phyloP scores from a whole-genome alignment of 1,140 invertebrate species.

The Penaeus vannamei region DNA sequence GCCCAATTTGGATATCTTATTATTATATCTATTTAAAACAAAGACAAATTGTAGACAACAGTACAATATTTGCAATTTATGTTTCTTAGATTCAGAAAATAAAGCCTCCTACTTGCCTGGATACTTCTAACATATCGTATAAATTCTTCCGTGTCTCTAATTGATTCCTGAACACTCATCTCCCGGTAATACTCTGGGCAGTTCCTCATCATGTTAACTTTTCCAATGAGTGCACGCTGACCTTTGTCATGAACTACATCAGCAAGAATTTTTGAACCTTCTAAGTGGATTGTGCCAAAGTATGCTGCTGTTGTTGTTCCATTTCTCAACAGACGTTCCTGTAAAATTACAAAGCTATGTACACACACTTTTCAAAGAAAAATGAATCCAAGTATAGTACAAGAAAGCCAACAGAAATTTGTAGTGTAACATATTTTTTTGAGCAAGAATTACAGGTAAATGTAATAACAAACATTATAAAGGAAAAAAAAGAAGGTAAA shows the following conservation, averaged over 20 bases:
- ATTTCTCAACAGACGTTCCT: slow-evolving; percentile 79
- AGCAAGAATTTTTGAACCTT: slow-evolving; percentile 82
- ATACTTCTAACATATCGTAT: slow-evolving; percentile 65
- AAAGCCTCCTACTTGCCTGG: slow-evolving; percentile 48
- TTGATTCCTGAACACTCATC: slow-evolving; percentile 76
- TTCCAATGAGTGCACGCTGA: slow-evolving; percentile 90
- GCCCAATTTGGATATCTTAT: background rate
- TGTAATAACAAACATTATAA: background rate
- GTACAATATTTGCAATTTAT: background rate
- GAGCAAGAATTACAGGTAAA: too few species aligned
- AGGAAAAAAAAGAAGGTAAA: background rate
- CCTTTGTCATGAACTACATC: slow-evolving; percentile 78
- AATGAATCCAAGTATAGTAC: slow-evolving; percentile 43
- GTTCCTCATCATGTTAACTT: slow-evolving; percentile 87
- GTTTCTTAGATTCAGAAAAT: background rate
- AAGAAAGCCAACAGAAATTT: background rate
- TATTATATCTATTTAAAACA: too few species aligned
- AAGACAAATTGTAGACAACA: background rate
- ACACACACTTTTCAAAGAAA: background rate
- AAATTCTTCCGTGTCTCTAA: slow-evolving; percentile 75
- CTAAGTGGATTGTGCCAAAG: slow-evolving; percentile 84
- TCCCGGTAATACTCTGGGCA: slow-evolving; percentile 78
- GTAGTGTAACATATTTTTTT: too few species aligned
- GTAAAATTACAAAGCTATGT: slow-evolving; percentile 58
- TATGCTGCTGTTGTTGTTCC: slow-evolving; percentile 93